phyloP scores from a whole-genome alignment of 2,888 invertebrate species.

The Candidula unifasciata region DNA sequence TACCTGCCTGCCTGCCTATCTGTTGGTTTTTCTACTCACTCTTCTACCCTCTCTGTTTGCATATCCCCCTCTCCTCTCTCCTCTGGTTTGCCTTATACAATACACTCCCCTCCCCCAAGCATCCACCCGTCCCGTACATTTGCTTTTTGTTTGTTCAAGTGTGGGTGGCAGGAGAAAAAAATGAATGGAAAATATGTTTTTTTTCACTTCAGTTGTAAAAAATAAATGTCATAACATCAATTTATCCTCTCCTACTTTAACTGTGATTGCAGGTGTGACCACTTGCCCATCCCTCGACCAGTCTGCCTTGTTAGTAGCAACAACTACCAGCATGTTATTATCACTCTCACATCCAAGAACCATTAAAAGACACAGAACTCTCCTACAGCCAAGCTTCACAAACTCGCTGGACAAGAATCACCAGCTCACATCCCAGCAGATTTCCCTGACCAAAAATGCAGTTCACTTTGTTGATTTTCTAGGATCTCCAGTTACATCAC shows the following conservation, averaged over 20 bases:
- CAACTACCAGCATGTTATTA: not conserved
- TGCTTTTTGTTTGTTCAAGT: too few relatives aligned
- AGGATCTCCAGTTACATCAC: conserved; percentile 5
- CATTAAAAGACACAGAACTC: conserved; percentile 39
- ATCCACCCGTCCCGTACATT: not conserved
- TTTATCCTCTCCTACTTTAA: not conserved
- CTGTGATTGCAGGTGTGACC: conserved; percentile 49
- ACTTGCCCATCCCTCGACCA: not conserved
- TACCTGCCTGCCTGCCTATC: not conserved
- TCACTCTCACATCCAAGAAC: conserved; percentile 28
- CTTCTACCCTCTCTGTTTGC: not conserved
- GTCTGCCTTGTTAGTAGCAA: too few relatives aligned
- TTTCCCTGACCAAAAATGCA: conserved; percentile 86
- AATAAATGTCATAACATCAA: too few relatives aligned
- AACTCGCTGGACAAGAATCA: conserved; percentile 85
- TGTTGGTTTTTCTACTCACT: not conserved
- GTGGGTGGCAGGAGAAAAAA: too few relatives aligned
- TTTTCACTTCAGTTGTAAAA: too few relatives aligned
- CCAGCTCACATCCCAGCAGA: conserved; percentile 85
- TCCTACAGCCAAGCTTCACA: conserved; percentile 54
- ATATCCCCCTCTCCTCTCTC: not conserved
- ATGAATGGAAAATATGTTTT: too few relatives aligned
- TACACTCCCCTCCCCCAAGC: too few relatives aligned
- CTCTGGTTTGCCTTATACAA: too few relatives aligned
- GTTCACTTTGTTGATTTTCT: conserved; percentile 83